Base-by-base conservation (phyloP, 2,113 vertebrate species). In the Galemys pyrenaicus region DNA sequence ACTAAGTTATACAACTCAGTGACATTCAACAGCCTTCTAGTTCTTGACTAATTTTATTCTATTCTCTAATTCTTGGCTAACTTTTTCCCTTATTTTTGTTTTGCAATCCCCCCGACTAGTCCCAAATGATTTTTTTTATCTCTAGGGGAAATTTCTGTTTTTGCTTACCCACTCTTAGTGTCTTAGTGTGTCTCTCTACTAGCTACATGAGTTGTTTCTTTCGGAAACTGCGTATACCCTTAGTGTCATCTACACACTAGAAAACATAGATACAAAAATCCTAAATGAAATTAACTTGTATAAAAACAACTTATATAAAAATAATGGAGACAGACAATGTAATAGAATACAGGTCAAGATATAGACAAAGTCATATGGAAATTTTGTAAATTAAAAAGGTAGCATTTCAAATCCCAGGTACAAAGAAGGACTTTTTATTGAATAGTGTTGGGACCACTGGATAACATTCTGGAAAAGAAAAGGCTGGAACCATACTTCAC, bases 61-160 rank as follows among this genome's bases (percentile, higher is more conserved):
- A 78, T 86, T 90, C 32, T 89, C 24, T 73, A 93, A 88, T 6
- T 89, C 37, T 85, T 44, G 73, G 15, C 6, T 79, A 68, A 60
- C 26, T 41, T 71, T 56, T 71, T 65, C 24, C 30, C 26, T 67
- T 85, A 80, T 73, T 96, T 93, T 70, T 37, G 73, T 87, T 86
- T 95, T 92, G 39, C 20, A 58, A 86, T 2, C 39, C 17, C 37
- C 28, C 35, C 64, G 22, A 58, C 60, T 78, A 64, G 91, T 89
- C 35, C 6, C 26, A 90, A 93, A 80, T 87, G 37, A 83, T 44
- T 3, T 28, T 51, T 22, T 80, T 41, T 78, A 39, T 79, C 51
- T 91, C 44, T 86, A 11, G 39, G 44, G 26, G 26, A n/a, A 10
- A 80, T 86, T 93, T n/a, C 46, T 71, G 35, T 64, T 65, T 90